phyloP scores from a whole-genome alignment of 2,888 invertebrate genomes.

The Rosalia funebris region DNA sequence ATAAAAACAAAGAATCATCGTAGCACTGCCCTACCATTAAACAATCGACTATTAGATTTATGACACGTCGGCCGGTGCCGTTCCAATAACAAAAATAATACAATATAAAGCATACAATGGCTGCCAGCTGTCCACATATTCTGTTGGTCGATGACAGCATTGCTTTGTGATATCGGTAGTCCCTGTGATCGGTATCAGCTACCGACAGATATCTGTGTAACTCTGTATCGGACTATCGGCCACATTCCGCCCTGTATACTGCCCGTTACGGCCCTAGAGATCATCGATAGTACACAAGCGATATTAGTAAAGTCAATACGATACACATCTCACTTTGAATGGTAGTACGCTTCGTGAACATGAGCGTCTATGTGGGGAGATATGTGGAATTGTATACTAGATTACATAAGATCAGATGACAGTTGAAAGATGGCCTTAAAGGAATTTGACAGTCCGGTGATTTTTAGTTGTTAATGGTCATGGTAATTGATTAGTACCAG shows the following conservation, averaged over 20 bases:
- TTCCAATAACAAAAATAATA: slow-evolving; percentile 14
- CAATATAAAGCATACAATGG: slow-evolving; percentile 16
- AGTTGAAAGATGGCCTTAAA: too few relatives aligned
- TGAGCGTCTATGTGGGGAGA: too few relatives aligned
- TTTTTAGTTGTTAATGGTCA: too few relatives aligned
- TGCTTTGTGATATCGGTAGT: slow-evolving; percentile 40
- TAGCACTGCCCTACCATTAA: slow-evolving; percentile 15
- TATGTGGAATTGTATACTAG: too few relatives aligned
- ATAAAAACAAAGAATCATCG: slow-evolving; percentile 12
- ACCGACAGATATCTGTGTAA: slow-evolving; percentile 37
- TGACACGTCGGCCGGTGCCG: slow-evolving; percentile 2
- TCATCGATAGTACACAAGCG: slow-evolving; percentile 23
- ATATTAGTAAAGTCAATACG: slow-evolving; percentile 23
- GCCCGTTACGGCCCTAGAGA: slow-evolving; percentile 23
- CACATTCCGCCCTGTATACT: slow-evolving; percentile 29
- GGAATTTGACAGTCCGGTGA: too few relatives aligned
- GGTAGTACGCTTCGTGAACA: slow-evolving; percentile 1
- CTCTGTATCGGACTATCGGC: slow-evolving; percentile 17
- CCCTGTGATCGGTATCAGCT: slow-evolving; percentile 39
- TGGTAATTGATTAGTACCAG: too few relatives aligned
- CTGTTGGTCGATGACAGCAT: slow-evolving; percentile 41
- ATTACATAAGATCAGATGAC: too few relatives aligned
- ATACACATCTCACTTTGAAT: slow-evolving; percentile 7
- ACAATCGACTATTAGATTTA: slow-evolving; percentile 20
- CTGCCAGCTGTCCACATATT: slow-evolving; percentile 39